Base-by-base conservation (phyloP, 1,140 invertebrate genomes). In the Bombus confusus region DNA sequence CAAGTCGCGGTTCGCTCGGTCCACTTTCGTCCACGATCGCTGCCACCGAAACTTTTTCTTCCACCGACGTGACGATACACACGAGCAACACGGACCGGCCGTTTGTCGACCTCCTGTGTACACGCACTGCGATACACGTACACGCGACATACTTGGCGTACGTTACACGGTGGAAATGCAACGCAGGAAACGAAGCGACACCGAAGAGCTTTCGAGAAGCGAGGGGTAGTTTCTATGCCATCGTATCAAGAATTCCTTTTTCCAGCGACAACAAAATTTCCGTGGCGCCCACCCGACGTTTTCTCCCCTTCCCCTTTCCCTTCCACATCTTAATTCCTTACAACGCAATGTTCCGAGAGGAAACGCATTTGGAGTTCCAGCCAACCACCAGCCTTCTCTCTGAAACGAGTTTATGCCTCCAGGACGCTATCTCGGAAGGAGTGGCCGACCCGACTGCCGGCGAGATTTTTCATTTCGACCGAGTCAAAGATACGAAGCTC, bases 171-270 rank as follows among this genome's bases (percentile, higher is more conserved):
- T 68, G 73, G 57, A 83, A 80, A 79, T 73, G 80, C 59, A 59
- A 80, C 59, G 66, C 52, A 81, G 88, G 78, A 85, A 87, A 89
- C 75, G 86, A 84, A 79, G 89, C 66, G 72, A 80, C 75, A 47
- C 9, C 64, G 76, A 87, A 80, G 86, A 81, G 86, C 79, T 83
- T 82, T 80, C 41, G 74, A 68, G 66, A 73, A 41, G 74, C 47
- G 86, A 57, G 25, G 64, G 57, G 52, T 57, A 73, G 80, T 74
- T 78, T 43, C 78, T 66, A 41, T 68, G 64, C 71, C 72, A 69
- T 43, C 43, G 83, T 90, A 90, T 90, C 89, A 75, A 83, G 69
- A 80, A 90, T 91, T 90, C 80, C 88, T 91, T 88, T 90, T 84
- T 83, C 79, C 22, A 62, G 52, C 66, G 83, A 68, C 47, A 41